Conservation (phyloP, 2,113 vertebrate species). For the Ageneiosus marmoratus region DNA sequence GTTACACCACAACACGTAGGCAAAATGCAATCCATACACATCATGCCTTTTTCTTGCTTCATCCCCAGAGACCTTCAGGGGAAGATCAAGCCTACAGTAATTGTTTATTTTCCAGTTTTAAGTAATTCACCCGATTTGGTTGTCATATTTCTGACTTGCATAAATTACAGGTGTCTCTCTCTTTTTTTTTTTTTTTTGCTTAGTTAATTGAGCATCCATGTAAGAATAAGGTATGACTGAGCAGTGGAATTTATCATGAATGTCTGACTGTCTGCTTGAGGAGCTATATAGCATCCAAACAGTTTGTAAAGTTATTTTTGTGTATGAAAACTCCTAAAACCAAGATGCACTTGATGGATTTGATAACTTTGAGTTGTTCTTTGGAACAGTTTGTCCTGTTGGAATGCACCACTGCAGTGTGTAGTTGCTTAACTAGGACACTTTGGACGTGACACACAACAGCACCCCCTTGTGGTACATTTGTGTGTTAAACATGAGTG, state of each 20-base stretch:
- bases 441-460: no score
- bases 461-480: no score
- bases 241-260: not conserved
- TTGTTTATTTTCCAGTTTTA: not conserved
- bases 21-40: not conserved
- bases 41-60: not conserved
- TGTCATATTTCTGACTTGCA: not conserved
- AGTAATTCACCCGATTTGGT: not conserved
- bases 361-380: no score
- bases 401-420: no score
- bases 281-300: not conserved
- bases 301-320: not conserved
- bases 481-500: no score
- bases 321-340: no score
- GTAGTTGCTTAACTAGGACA: no score
- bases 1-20: not conserved
- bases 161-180: not conserved
- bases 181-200: not conserved
- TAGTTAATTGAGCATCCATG: not conserved
- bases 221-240: not conserved
- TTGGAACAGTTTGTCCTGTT: no score
- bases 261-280: not conserved
- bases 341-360: no score
- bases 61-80: not conserved
- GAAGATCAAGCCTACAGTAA: not conserved